Conservation (phyloP, 2,113 vertebrate species). For the Asarcornis scutulata region DNA sequence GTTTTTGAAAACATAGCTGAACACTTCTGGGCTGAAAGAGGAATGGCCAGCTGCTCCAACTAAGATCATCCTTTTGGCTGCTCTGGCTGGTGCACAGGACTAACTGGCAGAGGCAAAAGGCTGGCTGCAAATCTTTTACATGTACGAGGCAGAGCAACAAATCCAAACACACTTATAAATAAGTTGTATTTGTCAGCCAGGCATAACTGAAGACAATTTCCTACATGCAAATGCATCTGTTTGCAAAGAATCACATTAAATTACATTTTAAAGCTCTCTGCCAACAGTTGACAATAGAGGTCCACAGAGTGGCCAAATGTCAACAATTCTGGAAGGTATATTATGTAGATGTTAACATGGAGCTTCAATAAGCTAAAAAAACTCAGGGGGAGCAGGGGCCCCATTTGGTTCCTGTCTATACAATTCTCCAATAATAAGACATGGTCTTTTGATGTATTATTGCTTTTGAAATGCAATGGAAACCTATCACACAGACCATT, state of each 20-base stretch:
- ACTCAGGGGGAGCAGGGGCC: neutral
- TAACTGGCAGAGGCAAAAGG: constrained; percentile 28
- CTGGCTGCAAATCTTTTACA: constrained; percentile 29
- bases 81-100: neutral
- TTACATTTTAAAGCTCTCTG: constrained; percentile 11
- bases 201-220: constrained; percentile 39
- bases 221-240: constrained; percentile 37
- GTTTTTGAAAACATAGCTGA: neutral
- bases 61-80: constrained; percentile 38
- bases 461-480: neutral
- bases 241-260: constrained; percentile 42
- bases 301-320: constrained; percentile 33
- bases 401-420: neutral
- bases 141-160: constrained; percentile 33
- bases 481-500: neutral
- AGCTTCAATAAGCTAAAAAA: constrained; percentile 19
- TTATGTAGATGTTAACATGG: neutral
- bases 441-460: neutral
- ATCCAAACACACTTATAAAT: constrained; percentile 28
- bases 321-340: constrained; percentile 49
- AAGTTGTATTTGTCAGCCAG: constrained; percentile 42
- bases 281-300: constrained; percentile 42
- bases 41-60: neutral
- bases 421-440: neutral
- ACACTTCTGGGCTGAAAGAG: neutral